Base-by-base conservation (phyloP, 2,797 vertebrate species). In the Neoniphon sammara region DNA sequence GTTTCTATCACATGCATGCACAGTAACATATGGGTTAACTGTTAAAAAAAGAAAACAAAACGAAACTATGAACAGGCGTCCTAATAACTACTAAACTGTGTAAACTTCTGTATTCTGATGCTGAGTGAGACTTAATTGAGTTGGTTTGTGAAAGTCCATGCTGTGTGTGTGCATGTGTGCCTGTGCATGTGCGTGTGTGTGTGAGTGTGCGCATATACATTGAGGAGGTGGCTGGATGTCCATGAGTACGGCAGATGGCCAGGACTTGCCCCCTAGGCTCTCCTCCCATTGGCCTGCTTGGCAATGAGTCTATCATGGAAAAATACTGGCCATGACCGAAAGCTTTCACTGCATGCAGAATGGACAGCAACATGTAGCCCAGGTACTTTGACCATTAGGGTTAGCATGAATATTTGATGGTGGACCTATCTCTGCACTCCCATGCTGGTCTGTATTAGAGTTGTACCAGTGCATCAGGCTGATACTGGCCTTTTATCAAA, bases 221-320 rank as follows among this genome's bases (percentile, higher is more conserved):
- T 66, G 53, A 80, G 52, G 67, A 80, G 65, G 49, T 81, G 73
- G 23, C 42, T 72, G 46, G 31, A 17, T 74, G 58, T 77, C 58
- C 67, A 52, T 61, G 74, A 34, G 78, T 57, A 78, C 62, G 76
- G 80, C 87, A 90, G 90, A 90, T 90, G 88, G 86, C 58, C 64
- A 65, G 70, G 46, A 84, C 70, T 68, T 21, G n/a, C 61, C 89
- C 81, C 85, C 5, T 21, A 76, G 85, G 73, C 70, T 68, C 75
- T 77, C 25, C 70, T 82, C 52, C 56, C 15, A 60, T 79, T 74
- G 80, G 81, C 73, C 71, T 50, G 72, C 47, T 62, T 36, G 70
- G 73, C 31, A 76, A 71, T 65, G 57, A 78, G 60, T 70, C 60
- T 68, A 56, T 63, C 12, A 54, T 66, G 17, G 63, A 76, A 53